Evolutionary conservation across 2,888 invertebrate genomes (phyloP), one percentile per base, ranked within the genome.

Genomic region (Pseudococcus viburni): DNA sequence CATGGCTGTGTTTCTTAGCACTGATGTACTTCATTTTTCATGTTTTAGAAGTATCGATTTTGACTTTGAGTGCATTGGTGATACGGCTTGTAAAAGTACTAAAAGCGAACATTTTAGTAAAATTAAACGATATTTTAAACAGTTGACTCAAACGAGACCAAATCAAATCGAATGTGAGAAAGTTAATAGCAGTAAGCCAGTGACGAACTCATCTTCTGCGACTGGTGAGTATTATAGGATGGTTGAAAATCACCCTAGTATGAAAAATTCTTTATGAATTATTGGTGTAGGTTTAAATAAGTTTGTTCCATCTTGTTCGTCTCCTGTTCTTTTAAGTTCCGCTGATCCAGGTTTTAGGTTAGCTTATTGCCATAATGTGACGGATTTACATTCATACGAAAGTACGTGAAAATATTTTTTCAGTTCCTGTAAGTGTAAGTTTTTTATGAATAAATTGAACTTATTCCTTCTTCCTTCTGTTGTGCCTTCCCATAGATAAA

Each of bases 301-400:
- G 11, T 88, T 55, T 39, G n/a, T 83, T n/a, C 88, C 88, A 22
- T 51, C 77, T 19, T 88, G 88, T 55, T 88, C 88, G 3, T 88
- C 88, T 9, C 88, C 88, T n/a, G 88, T 88, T 19, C 33, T 88
- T 48, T 39, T 88, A 1, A 88, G 51, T 26, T 48, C 88, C 12
- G 83, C 59, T 22, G 88, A 88, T 80, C 88, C 88, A 9, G 88
- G 88, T 55, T 88, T 88, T 19, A 51, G 88, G 19, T 55, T 88
- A 80, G 88, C 88, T 12, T 88, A 88, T 39, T 88, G 88, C 39
- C 88, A 88, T 80, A 83, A 88, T 83, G 33, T 83, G 12, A 55
- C 33, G 12, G 80, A 80, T 83, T 88, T 88, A 26, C 73, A 73
- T 73, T 15, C 73, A 33, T 17, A 33, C 33, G 73, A 73, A 73